Evolutionary conservation across 2,113 vertebrate species (phyloP).

Genomic region (Anarhynchus alexandrinus): DNA sequence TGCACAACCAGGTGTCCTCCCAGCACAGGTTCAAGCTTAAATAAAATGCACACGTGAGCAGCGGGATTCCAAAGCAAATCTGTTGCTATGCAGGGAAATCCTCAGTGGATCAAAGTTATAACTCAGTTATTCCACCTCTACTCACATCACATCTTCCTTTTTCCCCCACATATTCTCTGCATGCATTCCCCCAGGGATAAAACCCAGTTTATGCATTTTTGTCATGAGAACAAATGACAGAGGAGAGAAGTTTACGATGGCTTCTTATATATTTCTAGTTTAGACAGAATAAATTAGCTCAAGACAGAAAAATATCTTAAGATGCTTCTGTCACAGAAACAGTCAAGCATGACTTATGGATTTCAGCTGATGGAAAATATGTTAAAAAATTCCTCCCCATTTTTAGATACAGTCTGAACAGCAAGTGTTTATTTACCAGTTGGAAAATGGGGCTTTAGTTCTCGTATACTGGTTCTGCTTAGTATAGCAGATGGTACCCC

Average conservation of each 20-base stretch:
- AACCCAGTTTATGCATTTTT: background rate
- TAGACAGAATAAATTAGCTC: constrained; percentile 32
- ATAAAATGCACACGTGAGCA: background rate
- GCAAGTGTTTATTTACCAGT: constrained; percentile 22
- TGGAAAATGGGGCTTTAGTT: background rate
- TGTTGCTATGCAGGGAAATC: background rate
- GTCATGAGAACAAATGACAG: constrained; percentile 16
- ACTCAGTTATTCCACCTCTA: background rate
- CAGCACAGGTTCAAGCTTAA: background rate
- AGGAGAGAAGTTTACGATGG: background rate
- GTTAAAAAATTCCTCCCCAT: background rate
- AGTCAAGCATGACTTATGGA: constrained; percentile 36
- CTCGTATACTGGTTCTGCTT: background rate
- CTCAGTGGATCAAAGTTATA: background rate
- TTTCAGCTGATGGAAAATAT: constrained; percentile 40
- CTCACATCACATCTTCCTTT: background rate
- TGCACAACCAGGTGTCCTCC: background rate
- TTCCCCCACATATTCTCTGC: background rate
- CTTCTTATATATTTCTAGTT: constrained; percentile 9
- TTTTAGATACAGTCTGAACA: constrained; percentile 18
- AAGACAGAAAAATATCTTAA: constrained; percentile 37
- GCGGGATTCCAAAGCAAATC: background rate
- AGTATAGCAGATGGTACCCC: background rate
- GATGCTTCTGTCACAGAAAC: constrained; percentile 36
- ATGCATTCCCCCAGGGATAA: background rate